phyloP scores from a whole-genome alignment of 2,113 vertebrate species.

The Butastur rufipennis region DNA sequence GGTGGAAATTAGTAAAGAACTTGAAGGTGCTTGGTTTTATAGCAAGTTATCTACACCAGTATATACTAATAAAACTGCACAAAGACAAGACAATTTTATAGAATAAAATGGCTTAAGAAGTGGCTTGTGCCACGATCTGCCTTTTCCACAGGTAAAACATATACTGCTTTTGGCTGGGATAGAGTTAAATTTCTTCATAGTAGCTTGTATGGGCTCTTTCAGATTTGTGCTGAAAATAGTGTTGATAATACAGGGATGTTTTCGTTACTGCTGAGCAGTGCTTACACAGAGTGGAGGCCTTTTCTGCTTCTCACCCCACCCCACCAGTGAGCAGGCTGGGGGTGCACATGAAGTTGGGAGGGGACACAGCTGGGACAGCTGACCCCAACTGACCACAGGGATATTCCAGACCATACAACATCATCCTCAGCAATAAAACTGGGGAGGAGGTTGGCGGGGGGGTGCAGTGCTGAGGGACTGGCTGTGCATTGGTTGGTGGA shows the following conservation, averaged over 20 bases:
- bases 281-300: neutral
- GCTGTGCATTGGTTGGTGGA: fast-evolving
- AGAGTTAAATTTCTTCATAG: neutral
- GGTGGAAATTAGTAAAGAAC: neutral
- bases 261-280: fast-evolving
- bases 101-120: neutral
- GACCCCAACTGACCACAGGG: too few species aligned
- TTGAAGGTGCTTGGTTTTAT: neutral
- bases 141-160: neutral
- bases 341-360: too few species aligned
- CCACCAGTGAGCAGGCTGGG: neutral
- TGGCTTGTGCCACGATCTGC: neutral
- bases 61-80: neutral
- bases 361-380: too few species aligned
- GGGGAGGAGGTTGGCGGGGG: neutral
- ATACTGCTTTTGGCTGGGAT: neutral
- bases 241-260: neutral
- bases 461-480: neutral
- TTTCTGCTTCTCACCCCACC: neutral
- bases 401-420: neutral
- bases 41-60: neutral
- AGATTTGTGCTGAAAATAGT: neutral
- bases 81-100: neutral
- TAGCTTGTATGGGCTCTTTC: neutral
- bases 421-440: neutral